Evolutionary conservation across 1,140 invertebrate genomes (phyloP).

Genomic region (Drosophila sulfurigaster): DNA sequence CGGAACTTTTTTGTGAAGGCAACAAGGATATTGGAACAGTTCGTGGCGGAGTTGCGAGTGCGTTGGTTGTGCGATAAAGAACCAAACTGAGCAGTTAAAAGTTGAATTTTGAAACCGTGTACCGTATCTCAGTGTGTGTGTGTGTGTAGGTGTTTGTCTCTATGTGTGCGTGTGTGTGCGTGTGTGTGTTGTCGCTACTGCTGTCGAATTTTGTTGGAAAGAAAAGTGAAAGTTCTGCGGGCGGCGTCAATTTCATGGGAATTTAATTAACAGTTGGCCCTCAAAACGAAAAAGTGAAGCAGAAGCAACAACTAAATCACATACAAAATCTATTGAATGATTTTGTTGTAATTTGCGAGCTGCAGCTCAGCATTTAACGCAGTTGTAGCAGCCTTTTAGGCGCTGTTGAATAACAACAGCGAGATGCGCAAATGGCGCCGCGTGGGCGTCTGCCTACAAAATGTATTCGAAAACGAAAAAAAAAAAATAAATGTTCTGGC

Average conservation of each 20-base stretch:
- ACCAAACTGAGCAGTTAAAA: constrained; percentile 22
- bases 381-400: constrained; percentile 18
- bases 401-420: constrained; percentile 67
- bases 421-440: constrained; percentile 76
- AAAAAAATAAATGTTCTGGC: constrained; percentile 13
- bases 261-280: constrained; percentile 46
- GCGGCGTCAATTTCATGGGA: constrained; percentile 43
- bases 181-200: constrained; percentile 20
- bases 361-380: neutral
- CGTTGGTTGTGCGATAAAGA: constrained; percentile 66
- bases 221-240: constrained; percentile 60
- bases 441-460: constrained; percentile 74
- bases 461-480: constrained; percentile 23
- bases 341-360: neutral
- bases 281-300: neutral
- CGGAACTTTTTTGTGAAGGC: constrained; percentile 38
- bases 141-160: constrained; percentile 3
- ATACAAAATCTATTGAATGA: constrained; percentile 1
- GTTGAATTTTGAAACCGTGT: neutral
- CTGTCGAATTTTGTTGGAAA: constrained; percentile 23
- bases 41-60: constrained; percentile 77
- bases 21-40: constrained; percentile 66
- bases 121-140: constrained; percentile 34
- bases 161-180: constrained; percentile 14
- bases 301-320: neutral